phyloP scores from a whole-genome alignment of 2,113 vertebrate genomes.

The Leucoraja erinaceus region DNA sequence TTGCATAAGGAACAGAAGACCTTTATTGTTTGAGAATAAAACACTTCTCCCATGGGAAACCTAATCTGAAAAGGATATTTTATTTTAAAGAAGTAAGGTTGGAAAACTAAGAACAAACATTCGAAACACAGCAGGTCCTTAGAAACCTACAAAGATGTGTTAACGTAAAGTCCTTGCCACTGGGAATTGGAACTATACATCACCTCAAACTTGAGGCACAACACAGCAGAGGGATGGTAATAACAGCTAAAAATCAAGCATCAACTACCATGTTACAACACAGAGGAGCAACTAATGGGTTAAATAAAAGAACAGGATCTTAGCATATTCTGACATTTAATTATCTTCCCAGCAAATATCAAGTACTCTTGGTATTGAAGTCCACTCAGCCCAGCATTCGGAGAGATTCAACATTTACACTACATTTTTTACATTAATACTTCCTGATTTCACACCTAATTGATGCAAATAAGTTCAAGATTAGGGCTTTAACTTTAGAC shows the following conservation, averaged over 20 bases:
- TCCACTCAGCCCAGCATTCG: not conserved
- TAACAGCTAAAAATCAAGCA: not conserved
- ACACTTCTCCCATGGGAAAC: not conserved
- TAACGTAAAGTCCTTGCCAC: not conserved
- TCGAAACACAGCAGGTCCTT: not conserved
- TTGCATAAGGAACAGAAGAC: slow-evolving; percentile 61
- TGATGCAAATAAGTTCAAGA: not conserved
- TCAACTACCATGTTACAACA: not conserved
- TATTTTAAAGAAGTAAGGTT: not conserved
- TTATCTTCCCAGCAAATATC: not conserved
- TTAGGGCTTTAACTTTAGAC: too few species aligned
- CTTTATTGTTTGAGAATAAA: not conserved
- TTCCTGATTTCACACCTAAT: not conserved
- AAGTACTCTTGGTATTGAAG: not conserved
- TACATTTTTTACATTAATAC: not conserved
- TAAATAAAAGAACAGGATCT: not conserved
- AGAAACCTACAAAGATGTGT: not conserved
- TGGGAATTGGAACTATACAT: not conserved
- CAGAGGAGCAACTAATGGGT: not conserved
- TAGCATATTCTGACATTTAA: not conserved
- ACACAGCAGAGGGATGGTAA: not conserved
- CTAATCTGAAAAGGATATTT: not conserved
- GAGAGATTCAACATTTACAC: not conserved
- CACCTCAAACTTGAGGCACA: not conserved
- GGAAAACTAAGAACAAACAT: not conserved